Evolutionary conservation across 1,140 invertebrate genomes (phyloP).

Genomic region (Drosophila malerkotliana): DNA sequence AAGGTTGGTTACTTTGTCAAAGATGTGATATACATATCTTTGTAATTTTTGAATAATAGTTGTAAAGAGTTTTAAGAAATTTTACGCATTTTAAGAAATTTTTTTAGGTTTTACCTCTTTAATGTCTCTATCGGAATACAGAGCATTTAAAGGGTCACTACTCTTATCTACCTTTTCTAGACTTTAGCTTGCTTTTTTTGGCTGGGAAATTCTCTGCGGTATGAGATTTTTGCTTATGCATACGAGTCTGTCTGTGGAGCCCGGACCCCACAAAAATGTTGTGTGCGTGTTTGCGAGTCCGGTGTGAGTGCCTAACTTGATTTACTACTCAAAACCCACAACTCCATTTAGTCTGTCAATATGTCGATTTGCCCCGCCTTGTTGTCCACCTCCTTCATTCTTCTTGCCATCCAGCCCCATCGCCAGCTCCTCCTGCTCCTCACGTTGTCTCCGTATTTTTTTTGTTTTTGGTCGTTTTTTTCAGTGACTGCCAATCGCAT

Average conservation of each 20-base stretch:
- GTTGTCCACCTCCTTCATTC: constrained; percentile 45
- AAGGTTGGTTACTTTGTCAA: neutral
- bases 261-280: constrained; percentile 12
- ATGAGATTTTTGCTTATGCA: constrained; percentile 74
- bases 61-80: no score
- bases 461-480: constrained; percentile 27
- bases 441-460: constrained; percentile 16
- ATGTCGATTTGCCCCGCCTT: constrained; percentile 79
- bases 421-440: neutral
- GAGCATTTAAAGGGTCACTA: neutral
- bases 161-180: no score
- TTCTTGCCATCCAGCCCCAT: constrained; percentile 8
- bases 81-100: no score
- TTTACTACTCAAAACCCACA: constrained; percentile 83
- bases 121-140: neutral
- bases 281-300: constrained; percentile 28
- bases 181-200: constrained; percentile 7
- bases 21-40: neutral
- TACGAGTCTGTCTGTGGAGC: constrained; percentile 35
- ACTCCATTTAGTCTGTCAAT: constrained; percentile 83
- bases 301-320: constrained; percentile 75
- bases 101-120: no score
- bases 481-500: constrained; percentile 49
- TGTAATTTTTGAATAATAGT: neutral
- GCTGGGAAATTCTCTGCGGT: constrained; percentile 60